phyloP scores from a whole-genome alignment of 1,140 invertebrate genomes.

The Phenacoccus solenopsis region DNA sequence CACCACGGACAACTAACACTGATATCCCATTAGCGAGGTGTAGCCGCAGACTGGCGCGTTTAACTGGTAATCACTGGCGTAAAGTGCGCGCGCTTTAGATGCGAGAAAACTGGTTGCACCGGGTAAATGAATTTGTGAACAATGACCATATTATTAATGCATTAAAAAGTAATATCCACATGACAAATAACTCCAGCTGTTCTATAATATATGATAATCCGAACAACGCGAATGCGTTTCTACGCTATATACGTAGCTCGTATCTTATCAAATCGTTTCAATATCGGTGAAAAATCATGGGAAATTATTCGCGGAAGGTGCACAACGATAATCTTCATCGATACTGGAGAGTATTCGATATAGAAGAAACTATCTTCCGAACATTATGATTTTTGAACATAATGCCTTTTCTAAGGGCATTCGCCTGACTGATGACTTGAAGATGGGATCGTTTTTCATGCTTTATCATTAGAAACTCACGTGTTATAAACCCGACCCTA shows the following conservation, averaged over 20 bases:
- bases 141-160: conserved; percentile 14
- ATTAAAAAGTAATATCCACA: conserved; percentile 14
- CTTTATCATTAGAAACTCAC: no score
- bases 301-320: no score
- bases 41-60: neutral
- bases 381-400: no score
- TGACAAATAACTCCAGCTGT: conserved; percentile 13
- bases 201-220: conserved; percentile 14
- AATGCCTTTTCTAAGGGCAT: no score
- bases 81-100: neutral
- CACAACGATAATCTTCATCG: no score
- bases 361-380: no score
- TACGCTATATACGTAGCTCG: neutral
- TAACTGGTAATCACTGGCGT: conserved; percentile 6
- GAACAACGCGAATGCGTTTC: no score
- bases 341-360: no score
- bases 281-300: neutral
- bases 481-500: no score
- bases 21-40: conserved; percentile 16
- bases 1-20: conserved; percentile 9
- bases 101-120: conserved; percentile 7
- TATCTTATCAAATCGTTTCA: neutral
- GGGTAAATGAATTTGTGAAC: conserved; percentile 15
- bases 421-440: no score
- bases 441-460: no score